Evolutionary conservation across 53 echinoderm and acorn worm genomes (phyloP), one percentile per base, ranked within the genome.

Genomic region (Stichopus horrens): DNA sequence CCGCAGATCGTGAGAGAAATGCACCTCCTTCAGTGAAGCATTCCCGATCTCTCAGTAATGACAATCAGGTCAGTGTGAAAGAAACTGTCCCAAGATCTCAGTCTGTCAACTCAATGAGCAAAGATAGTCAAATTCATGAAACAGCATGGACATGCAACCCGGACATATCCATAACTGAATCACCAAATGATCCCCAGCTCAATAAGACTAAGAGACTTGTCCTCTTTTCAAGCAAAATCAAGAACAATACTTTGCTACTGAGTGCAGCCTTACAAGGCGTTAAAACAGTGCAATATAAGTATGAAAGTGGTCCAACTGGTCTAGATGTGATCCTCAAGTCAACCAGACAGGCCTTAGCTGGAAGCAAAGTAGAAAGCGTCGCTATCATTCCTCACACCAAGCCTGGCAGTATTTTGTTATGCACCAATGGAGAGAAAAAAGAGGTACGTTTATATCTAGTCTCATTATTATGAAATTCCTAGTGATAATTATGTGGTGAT

Each of bases 251-350:
- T 55, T 79, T 87, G 57, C 93, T 98, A 21, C 91, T 83, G 14
- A 93, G 80, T 89, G 90, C 98, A 8, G 76, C 94, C 67, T 91
- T 98, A 18, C 92, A 94, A 14, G 77, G 90, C 75, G 95, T 98
- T 8, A 94, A 91, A 83, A 68, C 93, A 87, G 95, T 98, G 93
- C 98, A 98, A 92, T 98, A 98, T 89, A 95, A 94, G 63, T 95
- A 95, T 82, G 98, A 98, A 82, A 92, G 92, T 59, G 93, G 93
- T 4, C 85, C 85, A 10, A 65, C 66, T 20, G 86, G 90, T 54
- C 89, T 93, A 23, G 98, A 96, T 13, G 78, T 90, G 52, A 89
- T 94, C 16, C 77, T 96, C 56, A 93, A 87, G 79, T 90, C 93
- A 57, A 88, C 96, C 87, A 74, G 88, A 7, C 93, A 86, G 85